Base-by-base conservation (phyloP, 2,888 invertebrate species). In the Microplitis manilae region DNA sequence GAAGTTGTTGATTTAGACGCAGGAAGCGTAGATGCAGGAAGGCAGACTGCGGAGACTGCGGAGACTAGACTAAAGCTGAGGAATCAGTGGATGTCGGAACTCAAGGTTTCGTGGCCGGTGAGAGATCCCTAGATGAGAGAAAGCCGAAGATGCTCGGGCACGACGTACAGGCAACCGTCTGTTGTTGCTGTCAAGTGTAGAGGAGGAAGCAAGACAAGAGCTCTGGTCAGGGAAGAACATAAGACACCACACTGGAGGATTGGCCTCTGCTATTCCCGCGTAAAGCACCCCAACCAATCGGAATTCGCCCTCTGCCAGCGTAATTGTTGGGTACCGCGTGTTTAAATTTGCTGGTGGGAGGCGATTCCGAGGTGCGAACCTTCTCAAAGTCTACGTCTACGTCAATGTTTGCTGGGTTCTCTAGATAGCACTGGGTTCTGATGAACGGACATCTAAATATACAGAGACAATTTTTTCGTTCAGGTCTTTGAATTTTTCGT, bases 61-160 rank as follows among this genome's bases (percentile, higher is more conserved):
- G 82, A 79, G 85, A 85, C 86, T 87, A 87, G 84, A 86, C 87
- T 86, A 85, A 85, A 80, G 81, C 72, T 79, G 79, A 80, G 80
- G 74, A 79, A 80, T 81, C 80, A 81, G 82, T 84, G 81, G 77
- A 75, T 68, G 82, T 79, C 79, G 84, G 80, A 81, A 84, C 82
- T 81, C 84, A 83, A 82, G 81, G 81, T 67, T 61, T 59, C 67
- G 64, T 39, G 5, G 40, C 20, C 69, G n/a, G 60, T 38, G n/a
- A 40, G 65, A 73, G 65, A 62, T 50, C 73, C 13, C 41, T 62
- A 73, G 64, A 65, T 65, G 73, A 65, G 65, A 50, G 50, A 65
- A 73, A 65, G 38, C 60, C 79, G 78, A 79, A 76, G 80, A 76
- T 78, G 74, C 73, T 50, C 50, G 50, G 50, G 50, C 6, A 50